Conservation (phyloP, 2,888 invertebrate species). For the Diloba caeruleocephala region DNA sequence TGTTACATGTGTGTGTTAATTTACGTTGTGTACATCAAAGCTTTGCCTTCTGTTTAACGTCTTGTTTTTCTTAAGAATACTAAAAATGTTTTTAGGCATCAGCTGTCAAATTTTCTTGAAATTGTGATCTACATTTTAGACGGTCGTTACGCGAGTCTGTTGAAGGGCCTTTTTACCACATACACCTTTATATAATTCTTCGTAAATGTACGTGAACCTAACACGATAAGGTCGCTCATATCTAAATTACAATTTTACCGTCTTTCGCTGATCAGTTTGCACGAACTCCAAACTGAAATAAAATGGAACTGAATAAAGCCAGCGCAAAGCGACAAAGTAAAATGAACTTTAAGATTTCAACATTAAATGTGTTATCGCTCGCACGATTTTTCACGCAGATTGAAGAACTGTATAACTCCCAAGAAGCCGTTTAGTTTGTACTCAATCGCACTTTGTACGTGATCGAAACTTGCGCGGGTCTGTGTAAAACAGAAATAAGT, state of each 20-base stretch:
- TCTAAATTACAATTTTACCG: slow-evolving; percentile 26
- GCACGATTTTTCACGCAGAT: slow-evolving; percentile 29
- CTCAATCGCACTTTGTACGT: slow-evolving; percentile 70
- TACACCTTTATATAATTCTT: not conserved
- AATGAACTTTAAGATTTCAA: slow-evolving; percentile 56
- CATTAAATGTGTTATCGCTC: slow-evolving; percentile 57
- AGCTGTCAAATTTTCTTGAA: slow-evolving; percentile 17
- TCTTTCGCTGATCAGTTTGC: slow-evolving; percentile 35
- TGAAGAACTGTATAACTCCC: slow-evolving; percentile 48
- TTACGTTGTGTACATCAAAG: slow-evolving; percentile 9
- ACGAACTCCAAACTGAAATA: slow-evolving; percentile 50
- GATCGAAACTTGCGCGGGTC: slow-evolving; percentile 66
- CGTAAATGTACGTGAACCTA: slow-evolving; percentile 1
- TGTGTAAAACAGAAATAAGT: slow-evolving; percentile 63
- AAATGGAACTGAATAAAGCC: slow-evolving; percentile 51
- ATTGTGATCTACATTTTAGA: not conserved
- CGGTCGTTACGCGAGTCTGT: not conserved
- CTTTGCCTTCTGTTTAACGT: slow-evolving; percentile 22
- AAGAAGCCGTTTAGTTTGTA: slow-evolving; percentile 68
- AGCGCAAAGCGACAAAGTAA: slow-evolving; percentile 41
- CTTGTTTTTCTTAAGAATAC: slow-evolving; percentile 18
- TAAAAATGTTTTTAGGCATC: slow-evolving; percentile 23
- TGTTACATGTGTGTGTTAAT: too few species aligned
- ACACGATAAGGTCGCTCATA: slow-evolving; percentile 4
- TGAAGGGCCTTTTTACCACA: not conserved